phyloP scores from a whole-genome alignment of 2,888 invertebrate genomes.

The Phengaris arion region DNA sequence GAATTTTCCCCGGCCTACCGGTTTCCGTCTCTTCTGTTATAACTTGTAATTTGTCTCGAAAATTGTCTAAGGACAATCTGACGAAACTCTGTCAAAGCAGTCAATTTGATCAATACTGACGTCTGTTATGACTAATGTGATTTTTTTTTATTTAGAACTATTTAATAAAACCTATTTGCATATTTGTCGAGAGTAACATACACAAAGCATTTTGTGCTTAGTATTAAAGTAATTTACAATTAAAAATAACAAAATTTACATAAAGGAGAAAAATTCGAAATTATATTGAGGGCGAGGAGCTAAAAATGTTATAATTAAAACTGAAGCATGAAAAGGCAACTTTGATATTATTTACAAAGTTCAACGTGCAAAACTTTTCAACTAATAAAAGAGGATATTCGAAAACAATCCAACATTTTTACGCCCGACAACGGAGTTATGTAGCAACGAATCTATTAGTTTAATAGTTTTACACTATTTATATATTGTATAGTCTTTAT shows the following conservation, averaged over 20 bases:
- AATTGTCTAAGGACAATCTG: too few relatives aligned
- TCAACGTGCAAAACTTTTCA: constrained; percentile 39
- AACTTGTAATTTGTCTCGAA: too few relatives aligned
- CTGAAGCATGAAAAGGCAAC: constrained; percentile 38
- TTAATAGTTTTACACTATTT: constrained; percentile 11
- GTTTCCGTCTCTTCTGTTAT: too few relatives aligned
- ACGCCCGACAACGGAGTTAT: constrained; percentile 37
- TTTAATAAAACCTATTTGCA: not conserved
- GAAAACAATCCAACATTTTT: constrained; percentile 43
- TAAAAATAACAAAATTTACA: constrained; percentile 27
- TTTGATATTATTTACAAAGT: constrained; percentile 40
- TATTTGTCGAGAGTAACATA: not conserved
- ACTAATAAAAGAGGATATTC: constrained; percentile 43
- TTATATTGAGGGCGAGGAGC: constrained; percentile 19
- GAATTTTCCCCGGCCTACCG: too few relatives aligned
- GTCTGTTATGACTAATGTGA: too few relatives aligned
- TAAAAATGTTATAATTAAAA: constrained; percentile 41
- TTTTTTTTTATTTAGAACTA: too few relatives aligned
- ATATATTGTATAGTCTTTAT: not conserved
- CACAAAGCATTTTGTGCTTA: not conserved
- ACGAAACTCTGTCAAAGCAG: too few relatives aligned
- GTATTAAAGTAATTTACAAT: constrained; percentile 4
- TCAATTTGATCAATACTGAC: too few relatives aligned
- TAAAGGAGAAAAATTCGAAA: constrained; percentile 27
- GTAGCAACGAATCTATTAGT: constrained; percentile 28